Evolutionary conservation across 2,113 vertebrate genomes (phyloP).

Genomic region (Oryzias melastigma): DNA sequence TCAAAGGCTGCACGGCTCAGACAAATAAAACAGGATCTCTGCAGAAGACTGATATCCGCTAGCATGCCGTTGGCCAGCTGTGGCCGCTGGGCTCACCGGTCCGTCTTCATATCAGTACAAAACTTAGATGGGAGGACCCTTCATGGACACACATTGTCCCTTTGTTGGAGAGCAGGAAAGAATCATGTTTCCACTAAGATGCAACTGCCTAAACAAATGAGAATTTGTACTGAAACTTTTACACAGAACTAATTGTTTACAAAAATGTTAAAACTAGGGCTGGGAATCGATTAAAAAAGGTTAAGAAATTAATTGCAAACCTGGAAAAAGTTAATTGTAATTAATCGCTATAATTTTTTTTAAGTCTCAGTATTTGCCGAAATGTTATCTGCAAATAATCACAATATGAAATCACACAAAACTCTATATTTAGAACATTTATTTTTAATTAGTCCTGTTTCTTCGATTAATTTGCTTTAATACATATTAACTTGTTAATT

Average conservation of each 20-base stretch:
- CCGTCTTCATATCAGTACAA: constrained; percentile 52
- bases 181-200: constrained; percentile 17
- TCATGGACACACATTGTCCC: background rate
- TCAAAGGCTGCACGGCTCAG: background rate
- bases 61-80: constrained; percentile 12
- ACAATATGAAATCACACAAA: too few relatives aligned
- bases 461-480: too few relatives aligned
- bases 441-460: too few relatives aligned
- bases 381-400: too few relatives aligned
- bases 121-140: constrained; percentile 47
- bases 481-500: too few relatives aligned
- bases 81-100: constrained; percentile 8
- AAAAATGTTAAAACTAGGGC: background rate
- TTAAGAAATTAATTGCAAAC: too few relatives aligned
- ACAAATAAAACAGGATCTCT: background rate
- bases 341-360: too few relatives aligned
- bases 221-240: constrained; percentile 7
- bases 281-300: too few relatives aligned
- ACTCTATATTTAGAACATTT: too few relatives aligned
- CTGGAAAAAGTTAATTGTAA: too few relatives aligned
- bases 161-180: constrained; percentile 14
- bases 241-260: background rate
- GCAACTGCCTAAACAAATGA: constrained; percentile 46
- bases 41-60: background rate
- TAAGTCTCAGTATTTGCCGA: too few relatives aligned